phyloP scores from a whole-genome alignment of 2,888 invertebrate genomes.

The Eristalis intricaria region DNA sequence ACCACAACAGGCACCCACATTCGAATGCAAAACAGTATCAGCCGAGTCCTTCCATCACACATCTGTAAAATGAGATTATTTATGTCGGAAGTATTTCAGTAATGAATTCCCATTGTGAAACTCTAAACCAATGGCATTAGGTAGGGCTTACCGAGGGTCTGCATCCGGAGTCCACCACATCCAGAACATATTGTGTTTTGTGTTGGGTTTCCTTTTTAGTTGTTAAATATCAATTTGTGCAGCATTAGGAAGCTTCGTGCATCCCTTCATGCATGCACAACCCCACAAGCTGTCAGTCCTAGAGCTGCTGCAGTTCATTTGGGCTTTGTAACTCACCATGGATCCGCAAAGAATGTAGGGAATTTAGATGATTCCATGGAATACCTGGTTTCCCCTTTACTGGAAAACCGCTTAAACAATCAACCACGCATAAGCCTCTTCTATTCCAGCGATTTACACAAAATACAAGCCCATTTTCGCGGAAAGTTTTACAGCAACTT shows the following conservation, averaged over 20 bases:
- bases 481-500: background rate
- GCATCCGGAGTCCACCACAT: background rate
- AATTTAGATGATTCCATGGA: no score
- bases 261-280: no score
- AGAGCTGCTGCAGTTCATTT: no score
- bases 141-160: background rate
- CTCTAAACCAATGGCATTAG: conserved; percentile 28
- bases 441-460: background rate
- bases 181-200: no score
- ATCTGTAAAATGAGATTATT: conserved; percentile 20
- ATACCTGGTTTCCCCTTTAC: no score
- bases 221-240: no score
- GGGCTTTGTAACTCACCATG: no score
- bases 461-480: background rate
- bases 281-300: no score
- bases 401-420: background rate
- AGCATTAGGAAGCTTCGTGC: no score
- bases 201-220: no score
- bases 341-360: no score
- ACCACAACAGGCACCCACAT: background rate
- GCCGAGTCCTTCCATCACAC: background rate
- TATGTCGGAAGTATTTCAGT: conserved; percentile 22
- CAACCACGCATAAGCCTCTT: background rate
- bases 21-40: background rate
- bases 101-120: conserved; percentile 41